Evolutionary conservation across 2,113 vertebrate genomes (phyloP), one percentile per base, ranked within the genome.

Genomic region (Plectropomus leopardus): DNA sequence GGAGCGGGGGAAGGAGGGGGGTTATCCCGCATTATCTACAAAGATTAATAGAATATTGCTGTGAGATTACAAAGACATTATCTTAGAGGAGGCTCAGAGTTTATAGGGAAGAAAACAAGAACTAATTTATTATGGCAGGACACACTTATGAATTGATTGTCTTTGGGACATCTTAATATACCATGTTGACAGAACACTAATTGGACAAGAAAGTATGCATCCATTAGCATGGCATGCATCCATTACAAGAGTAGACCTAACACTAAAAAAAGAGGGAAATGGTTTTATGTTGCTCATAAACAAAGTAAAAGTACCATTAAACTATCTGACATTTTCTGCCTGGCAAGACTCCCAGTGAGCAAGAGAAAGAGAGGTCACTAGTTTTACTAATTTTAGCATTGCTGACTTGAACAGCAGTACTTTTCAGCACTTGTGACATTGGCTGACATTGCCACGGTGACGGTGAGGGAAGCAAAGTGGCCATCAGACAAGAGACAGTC

Each of bases 401-500:
- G 58, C 36, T 11, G 28, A 55, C 44, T 71, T 82, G 57, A 86
- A 64, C 74, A 77, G 72, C 30, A 48, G 74, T 74, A 80, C 69
- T 86, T 86, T 78, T 75, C 61, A 45, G 67, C 67, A 36, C 76
- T 83, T 73, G 71, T 92, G 91, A 91, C 92, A 90, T 88, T 91
- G 91, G 74, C 79, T 87, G 86, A 88, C 83, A 84, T 90, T 91
- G 85, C 32, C 83, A 80, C 67, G 61, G 61, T 85, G 83, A 86
- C 69, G 44, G 78, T 63, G 80, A 80, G 58, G 71, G 85, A 82
- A 83, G 85, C 57, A 83, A 82, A 89, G 84, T 88, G 83, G 84
- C 88, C 79, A 86, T 92, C 88, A 91, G 85, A 91, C 89, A 85
- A 86, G 78, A 85, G 74, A 80, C 82, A 60, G 84, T 90, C 21